Conservation (phyloP, 1,140 invertebrate species). For the Drosophila repleta region DNA sequence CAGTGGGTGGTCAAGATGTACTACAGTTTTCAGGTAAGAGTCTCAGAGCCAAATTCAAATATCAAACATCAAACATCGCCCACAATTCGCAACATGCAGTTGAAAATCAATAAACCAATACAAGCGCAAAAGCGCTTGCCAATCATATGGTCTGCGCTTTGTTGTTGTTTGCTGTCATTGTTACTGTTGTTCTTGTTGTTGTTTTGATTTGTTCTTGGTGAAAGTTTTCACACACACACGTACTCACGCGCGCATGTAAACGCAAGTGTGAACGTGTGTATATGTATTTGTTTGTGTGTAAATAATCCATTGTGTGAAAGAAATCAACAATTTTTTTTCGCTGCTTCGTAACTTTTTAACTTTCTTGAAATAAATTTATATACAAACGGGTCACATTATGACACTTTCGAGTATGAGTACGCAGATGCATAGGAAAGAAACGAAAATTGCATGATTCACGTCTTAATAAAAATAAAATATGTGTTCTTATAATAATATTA, state of each 20-base stretch:
- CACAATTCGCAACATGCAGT: conserved; percentile 17
- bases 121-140: conserved; percentile 66
- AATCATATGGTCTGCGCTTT: conserved; percentile 69
- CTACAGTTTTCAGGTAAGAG: conserved; percentile 94
- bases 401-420: background rate
- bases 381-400: background rate
- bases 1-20: conserved; percentile 99
- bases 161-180: conserved; percentile 37
- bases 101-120: conserved; percentile 81
- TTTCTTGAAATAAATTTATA: background rate
- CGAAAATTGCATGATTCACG: background rate
- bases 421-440: background rate
- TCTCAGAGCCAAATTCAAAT: conserved; percentile 24
- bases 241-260: conserved; percentile 11
- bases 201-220: conserved; percentile 59
- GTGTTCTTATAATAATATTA: no score
- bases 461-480: no score
- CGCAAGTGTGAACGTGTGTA: background rate
- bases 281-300: conserved; percentile 5
- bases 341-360: background rate
- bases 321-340: background rate
- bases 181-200: conserved; percentile 42
- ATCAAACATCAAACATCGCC: background rate
- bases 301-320: background rate
- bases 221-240: conserved; percentile 59